These are phyloP conservation scores for Chloropsis hardwickii DNA, from an alignment of 2,113 vertebrate species.

Conservation along the genomic window DNA sequence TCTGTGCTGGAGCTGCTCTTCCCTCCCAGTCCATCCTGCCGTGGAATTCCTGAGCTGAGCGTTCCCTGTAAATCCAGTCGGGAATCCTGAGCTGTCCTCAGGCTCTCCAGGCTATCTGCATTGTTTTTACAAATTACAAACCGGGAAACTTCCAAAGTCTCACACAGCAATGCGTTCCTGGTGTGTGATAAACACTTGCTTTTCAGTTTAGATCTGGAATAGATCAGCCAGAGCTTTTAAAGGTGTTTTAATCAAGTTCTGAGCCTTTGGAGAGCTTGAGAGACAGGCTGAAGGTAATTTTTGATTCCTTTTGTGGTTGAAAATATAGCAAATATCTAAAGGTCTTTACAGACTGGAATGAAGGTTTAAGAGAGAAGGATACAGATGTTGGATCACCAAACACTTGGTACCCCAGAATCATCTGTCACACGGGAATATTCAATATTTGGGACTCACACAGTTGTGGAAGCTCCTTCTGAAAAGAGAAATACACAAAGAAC, in stretches of 20 bases:
- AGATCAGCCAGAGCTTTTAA: not conserved
- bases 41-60: not conserved
- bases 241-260: not conserved
- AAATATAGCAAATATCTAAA: not conserved
- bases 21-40: not conserved
- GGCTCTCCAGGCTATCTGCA: not conserved
- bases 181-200: too few relatives aligned
- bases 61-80: accelerated
- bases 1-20: not conserved
- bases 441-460: not conserved
- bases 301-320: not conserved
- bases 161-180: not conserved
- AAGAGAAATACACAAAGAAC: not conserved
- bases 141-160: not conserved
- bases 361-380: not conserved
- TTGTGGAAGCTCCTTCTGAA: not conserved
- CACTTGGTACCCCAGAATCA: not conserved
- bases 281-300: not conserved
- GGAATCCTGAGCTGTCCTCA: too few relatives aligned
- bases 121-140: not conserved
- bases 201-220: not conserved
- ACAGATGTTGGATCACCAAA: not conserved
- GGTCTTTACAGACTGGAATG: not conserved
- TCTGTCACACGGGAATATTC: not conserved
- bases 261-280: not conserved